Evolutionary conservation across 2,888 invertebrate genomes (phyloP).

Genomic region (Leistus spinibarbis): DNA sequence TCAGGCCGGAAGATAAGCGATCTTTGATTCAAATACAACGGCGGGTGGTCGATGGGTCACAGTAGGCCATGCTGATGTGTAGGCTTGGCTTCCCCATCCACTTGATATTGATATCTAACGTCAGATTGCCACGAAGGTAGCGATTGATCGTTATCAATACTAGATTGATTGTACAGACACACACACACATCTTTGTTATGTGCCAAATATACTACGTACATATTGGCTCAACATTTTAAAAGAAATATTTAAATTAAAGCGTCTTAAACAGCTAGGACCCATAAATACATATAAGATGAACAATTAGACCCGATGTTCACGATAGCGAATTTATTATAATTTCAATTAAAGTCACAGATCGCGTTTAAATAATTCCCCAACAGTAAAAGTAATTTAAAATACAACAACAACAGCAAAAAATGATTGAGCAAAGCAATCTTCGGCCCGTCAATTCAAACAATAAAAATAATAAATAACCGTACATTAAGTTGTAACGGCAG

Average conservation of each 20-base stretch:
- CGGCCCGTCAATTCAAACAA: neutral
- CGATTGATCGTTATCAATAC: neutral
- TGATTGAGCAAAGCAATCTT: neutral
- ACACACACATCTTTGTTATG: too few species aligned
- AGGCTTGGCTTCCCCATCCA: neutral
- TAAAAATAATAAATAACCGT: neutral
- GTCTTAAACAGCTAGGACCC: too few species aligned
- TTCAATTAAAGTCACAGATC: too few species aligned
- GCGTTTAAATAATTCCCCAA: too few species aligned
- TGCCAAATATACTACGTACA: too few species aligned
- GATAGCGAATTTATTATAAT: too few species aligned
- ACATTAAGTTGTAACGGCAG: neutral
- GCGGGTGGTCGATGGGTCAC: conserved; percentile 36
- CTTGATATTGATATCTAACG: neutral
- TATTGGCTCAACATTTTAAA: too few species aligned
- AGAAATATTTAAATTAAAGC: too few species aligned
- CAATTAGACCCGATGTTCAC: too few species aligned
- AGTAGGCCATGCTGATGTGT: conserved; percentile 10
- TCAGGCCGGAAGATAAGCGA: conserved; percentile 36
- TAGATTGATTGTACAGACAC: neutral
- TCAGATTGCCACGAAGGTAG: neutral
- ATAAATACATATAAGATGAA: too few species aligned
- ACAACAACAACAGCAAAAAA: neutral
- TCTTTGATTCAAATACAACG: conserved; percentile 31
- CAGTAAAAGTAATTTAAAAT: neutral